Conservation (phyloP, 2,888 invertebrate species). For the Ptilodon capucinus region DNA sequence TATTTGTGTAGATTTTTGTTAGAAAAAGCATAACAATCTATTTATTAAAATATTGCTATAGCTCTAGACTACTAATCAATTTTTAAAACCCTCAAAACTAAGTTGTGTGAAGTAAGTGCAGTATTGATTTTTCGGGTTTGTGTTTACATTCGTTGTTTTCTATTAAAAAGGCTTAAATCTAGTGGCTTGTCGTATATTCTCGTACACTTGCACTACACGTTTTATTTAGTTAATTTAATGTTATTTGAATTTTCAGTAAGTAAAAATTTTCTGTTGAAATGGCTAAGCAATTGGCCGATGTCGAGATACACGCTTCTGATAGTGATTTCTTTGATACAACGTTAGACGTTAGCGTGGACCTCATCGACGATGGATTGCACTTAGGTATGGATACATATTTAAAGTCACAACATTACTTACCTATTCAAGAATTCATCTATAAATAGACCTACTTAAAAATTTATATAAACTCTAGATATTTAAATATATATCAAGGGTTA, state of each 20-base stretch:
- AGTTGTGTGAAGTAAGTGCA: background rate
- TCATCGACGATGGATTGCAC: constrained; percentile 67
- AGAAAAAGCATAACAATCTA: too few species aligned
- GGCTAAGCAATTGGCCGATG: constrained; percentile 66
- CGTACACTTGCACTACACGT: background rate
- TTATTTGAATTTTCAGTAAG: background rate
- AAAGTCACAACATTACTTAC: too few species aligned
- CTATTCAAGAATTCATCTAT: too few species aligned
- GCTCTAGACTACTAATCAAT: background rate
- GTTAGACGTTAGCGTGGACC: constrained; percentile 67
- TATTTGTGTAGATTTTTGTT: too few species aligned
- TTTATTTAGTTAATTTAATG: background rate
- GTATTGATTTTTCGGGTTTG: constrained; percentile 5
- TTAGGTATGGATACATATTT: constrained; percentile 41
- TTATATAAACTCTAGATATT: too few species aligned
- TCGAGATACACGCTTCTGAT: constrained; percentile 61
- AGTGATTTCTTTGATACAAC: constrained; percentile 39
- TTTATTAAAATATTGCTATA: too few species aligned
- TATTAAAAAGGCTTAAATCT: background rate
- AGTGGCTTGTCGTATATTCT: background rate
- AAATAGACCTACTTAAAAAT: too few species aligned
- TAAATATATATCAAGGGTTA: too few species aligned
- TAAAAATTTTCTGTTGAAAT: constrained; percentile 24
- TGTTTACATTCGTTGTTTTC: constrained; percentile 8
- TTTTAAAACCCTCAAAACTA: too few species aligned